Evolutionary conservation across 2,797 vertebrate species (phyloP).

Genomic region (Buphagus erythrorhynchus): DNA sequence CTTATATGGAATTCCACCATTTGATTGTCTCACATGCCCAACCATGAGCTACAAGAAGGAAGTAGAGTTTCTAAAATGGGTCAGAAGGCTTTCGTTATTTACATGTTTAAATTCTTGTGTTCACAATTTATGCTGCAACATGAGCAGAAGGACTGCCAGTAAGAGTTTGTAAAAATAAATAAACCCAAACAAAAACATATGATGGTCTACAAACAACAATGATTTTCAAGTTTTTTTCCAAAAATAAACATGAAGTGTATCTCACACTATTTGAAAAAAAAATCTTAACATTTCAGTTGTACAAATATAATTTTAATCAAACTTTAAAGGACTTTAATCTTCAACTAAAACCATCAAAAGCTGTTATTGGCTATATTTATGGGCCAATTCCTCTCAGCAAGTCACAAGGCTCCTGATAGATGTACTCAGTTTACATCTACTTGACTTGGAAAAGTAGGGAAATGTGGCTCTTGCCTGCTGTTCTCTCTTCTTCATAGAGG

Average conservation of each 20-base stretch:
- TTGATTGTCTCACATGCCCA: not conserved
- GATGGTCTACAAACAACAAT: not conserved
- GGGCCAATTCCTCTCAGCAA: not conserved
- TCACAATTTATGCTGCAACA: not conserved
- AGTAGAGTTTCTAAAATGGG: not conserved
- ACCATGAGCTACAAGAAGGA: not conserved
- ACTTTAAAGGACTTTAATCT: not conserved
- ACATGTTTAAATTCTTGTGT: not conserved
- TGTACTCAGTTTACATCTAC: not conserved
- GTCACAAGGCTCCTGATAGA: accelerated
- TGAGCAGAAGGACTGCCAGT: not conserved
- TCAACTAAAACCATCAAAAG: not conserved
- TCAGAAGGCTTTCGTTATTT: not conserved
- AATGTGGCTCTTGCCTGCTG: not conserved
- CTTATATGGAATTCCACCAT: not conserved
- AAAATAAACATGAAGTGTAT: not conserved
- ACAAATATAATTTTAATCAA: not conserved
- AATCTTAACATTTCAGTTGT: not conserved
- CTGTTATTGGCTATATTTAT: not conserved
- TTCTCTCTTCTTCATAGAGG: not conserved
- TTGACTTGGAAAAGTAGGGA: not conserved
- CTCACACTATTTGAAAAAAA: not conserved
- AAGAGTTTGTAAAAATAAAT: not conserved
- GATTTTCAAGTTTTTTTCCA: not conserved
- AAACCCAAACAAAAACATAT: not conserved